phyloP scores from a whole-genome alignment of 2,888 invertebrate genomes.

The Coenonympha arcania region DNA sequence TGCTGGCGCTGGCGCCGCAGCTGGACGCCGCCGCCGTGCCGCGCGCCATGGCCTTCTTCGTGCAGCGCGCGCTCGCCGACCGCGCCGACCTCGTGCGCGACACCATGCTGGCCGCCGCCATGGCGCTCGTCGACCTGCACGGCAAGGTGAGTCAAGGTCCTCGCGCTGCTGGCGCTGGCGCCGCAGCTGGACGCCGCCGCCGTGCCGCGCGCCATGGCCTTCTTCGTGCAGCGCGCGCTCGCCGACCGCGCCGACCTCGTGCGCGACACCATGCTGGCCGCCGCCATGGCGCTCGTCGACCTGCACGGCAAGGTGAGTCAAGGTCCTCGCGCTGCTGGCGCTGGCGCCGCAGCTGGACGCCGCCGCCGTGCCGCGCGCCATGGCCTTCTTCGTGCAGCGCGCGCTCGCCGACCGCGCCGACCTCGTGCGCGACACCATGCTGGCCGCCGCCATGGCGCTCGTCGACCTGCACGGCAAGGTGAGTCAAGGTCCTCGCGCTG shows the following conservation, averaged over 20 bases:
- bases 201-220: conserved; percentile 81
- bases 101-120: conserved; percentile 95
- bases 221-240: conserved; percentile 89
- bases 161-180: conserved; percentile 84
- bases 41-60: conserved; percentile 84
- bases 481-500: conserved; percentile 74
- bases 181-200: conserved; percentile 78
- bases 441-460: conserved; percentile 92
- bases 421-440: conserved; percentile 89
- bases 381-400: conserved; percentile 87
- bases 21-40: conserved; percentile 80
- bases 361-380: conserved; percentile 79
- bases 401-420: conserved; percentile 90
- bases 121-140: conserved; percentile 91
- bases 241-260: conserved; percentile 88
- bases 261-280: conserved; percentile 91
- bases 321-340: conserved; percentile 79
- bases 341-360: conserved; percentile 82
- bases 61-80: conserved; percentile 90
- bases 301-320: conserved; percentile 89
- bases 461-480: conserved; percentile 94
- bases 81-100: conserved; percentile 85
- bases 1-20: conserved; percentile 83
- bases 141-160: conserved; percentile 82
- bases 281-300: conserved; percentile 93